These are phyloP conservation scores for Hydractinia echinata DNA, from an alignment of 30 jellyfish, hydroid and myxozoan species.

Conservation along the genomic window DNA sequence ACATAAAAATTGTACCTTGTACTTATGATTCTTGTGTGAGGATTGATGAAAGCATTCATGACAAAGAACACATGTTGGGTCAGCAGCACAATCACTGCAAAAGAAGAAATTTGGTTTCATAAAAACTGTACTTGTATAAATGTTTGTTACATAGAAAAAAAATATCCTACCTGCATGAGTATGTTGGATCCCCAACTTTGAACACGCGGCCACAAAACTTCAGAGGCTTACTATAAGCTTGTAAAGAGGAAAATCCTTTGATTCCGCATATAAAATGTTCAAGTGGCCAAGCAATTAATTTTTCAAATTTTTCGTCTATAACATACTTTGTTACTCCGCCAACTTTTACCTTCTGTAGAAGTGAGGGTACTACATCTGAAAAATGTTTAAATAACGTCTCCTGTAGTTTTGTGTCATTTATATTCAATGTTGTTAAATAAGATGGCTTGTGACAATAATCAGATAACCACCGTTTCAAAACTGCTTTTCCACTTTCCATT, in stretches of 20 bases:
- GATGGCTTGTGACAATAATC: neutral
- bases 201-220: conserved; percentile 76
- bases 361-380: conserved; percentile 17
- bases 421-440: neutral
- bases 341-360: conserved; percentile 10
- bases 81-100: conserved; percentile 93
- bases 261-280: conserved; percentile 66
- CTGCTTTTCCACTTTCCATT: neutral
- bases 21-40: conserved; percentile 66
- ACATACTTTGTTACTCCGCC: conserved; percentile 45
- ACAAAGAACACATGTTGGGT: conserved; percentile 96
- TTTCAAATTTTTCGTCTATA: conserved; percentile 40
- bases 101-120: neutral
- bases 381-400: neutral
- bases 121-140: neutral
- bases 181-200: conserved; percentile 90
- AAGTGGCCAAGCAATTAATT: conserved; percentile 38
- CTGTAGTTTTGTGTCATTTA: conserved; percentile 9
- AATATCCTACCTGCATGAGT: conserved; percentile 81
- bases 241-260: conserved; percentile 42
- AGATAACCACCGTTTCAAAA: neutral
- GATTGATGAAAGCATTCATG: conserved; percentile 74
- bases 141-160: neutral
- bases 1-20: conserved; percentile 45
- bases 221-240: conserved; percentile 50